Percentiles rank a stretch among this genome's conserved stretches.
Conservation (phyloP, 2,888 invertebrate species). For the Myopa testacea region DNA sequence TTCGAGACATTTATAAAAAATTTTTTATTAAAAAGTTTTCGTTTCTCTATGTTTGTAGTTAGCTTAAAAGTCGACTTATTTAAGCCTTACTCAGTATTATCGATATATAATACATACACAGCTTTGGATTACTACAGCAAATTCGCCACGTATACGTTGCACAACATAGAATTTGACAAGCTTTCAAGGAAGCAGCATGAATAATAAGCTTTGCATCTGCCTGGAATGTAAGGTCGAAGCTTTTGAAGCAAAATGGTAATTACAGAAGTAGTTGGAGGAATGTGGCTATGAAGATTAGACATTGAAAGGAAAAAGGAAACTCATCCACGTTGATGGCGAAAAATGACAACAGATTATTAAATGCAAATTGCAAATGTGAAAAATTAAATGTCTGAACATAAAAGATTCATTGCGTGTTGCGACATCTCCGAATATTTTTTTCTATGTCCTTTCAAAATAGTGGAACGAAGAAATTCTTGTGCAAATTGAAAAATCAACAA, state of each 20-base stretch:
- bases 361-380: neutral
- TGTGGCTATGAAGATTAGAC: slow-evolving; percentile 28
- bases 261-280: slow-evolving; percentile 22
- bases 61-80: too few relatives aligned
- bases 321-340: slow-evolving; percentile 9
- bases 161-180: neutral
- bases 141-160: too few relatives aligned
- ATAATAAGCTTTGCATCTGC: slow-evolving; percentile 12
- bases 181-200: neutral
- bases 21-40: too few relatives aligned
- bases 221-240: slow-evolving; percentile 28
- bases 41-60: too few relatives aligned
- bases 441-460: too few relatives aligned
- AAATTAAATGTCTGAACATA: neutral
- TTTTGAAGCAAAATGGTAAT: slow-evolving; percentile 20
- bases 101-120: too few relatives aligned
- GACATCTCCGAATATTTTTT: neutral
- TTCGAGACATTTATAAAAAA: too few relatives aligned
- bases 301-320: neutral
- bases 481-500: neutral
- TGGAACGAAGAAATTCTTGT: neutral
- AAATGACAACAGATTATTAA: neutral
- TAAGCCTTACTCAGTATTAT: too few relatives aligned
- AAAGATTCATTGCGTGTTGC: neutral
- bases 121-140: too few relatives aligned